A percentile compares a stretch with the other conserved stretches of the same genome.
Evolutionary conservation across 2,113 vertebrate species (phyloP).

Genomic region (Cryptomyrus ogoouensis): DNA sequence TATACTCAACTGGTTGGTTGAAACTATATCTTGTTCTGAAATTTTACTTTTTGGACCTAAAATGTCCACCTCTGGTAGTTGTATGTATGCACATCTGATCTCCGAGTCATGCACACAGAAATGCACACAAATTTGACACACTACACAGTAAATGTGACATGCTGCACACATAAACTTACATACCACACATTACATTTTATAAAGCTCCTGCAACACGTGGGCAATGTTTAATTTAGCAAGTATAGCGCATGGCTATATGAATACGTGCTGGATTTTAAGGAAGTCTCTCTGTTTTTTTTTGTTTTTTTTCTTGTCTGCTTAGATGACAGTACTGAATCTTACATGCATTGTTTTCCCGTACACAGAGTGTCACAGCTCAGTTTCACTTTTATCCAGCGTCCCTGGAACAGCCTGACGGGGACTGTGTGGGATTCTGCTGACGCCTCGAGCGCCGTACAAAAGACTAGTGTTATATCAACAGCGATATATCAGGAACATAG

Average conservation of each 20-base stretch:
- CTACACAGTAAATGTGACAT: not conserved
- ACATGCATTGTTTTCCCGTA: not conserved
- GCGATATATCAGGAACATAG: not conserved
- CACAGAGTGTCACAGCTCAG: not conserved
- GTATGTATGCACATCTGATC: not conserved
- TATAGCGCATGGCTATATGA: not conserved
- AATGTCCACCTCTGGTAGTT: not conserved
- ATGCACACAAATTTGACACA: not conserved
- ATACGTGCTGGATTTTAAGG: not conserved
- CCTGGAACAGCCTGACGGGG: not conserved
- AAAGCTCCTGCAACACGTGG: not conserved
- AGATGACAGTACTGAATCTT: not conserved
- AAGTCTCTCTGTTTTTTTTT: not conserved
- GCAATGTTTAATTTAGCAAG: not conserved
- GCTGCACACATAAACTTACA: not conserved
- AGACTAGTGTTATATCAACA: slow-evolving; percentile 9
- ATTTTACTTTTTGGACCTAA: too few relatives aligned
- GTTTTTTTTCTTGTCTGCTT: not conserved
- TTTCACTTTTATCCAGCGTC: not conserved
- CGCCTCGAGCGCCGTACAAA: not conserved
- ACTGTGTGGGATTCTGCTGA: not conserved
- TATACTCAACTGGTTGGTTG: too few relatives aligned
- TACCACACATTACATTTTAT: not conserved
- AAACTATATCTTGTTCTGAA: too few relatives aligned
- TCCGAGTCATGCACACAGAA: not conserved